phyloP scores from a whole-genome alignment of 2,113 vertebrate species.

The Entomyzon cyanotis region DNA sequence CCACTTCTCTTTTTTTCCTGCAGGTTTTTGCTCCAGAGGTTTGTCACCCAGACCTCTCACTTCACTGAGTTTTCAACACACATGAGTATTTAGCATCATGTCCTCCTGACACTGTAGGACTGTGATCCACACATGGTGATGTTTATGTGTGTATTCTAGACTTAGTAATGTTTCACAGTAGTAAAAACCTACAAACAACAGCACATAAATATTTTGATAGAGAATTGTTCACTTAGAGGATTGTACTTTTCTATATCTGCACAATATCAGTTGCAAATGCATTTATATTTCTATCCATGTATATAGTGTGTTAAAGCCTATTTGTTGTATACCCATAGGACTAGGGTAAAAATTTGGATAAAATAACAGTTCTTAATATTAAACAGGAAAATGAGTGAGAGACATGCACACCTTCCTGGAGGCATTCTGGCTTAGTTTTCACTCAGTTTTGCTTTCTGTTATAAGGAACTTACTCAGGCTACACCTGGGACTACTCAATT shows the following conservation, averaged over 20 bases:
- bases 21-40: not conserved
- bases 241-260: not conserved
- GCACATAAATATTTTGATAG: not conserved
- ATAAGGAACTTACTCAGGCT: not conserved
- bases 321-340: not conserved
- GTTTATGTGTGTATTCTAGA: not conserved
- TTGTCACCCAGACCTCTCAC: not conserved
- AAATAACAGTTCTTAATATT: not conserved
- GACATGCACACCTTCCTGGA: not conserved
- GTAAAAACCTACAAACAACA: not conserved
- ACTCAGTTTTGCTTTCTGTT: not conserved
- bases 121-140: no score
- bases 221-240: not conserved
- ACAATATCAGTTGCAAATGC: not conserved
- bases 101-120: not conserved
- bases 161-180: not conserved
- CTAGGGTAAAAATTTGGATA: not conserved
- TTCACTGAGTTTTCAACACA: not conserved
- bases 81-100: not conserved
- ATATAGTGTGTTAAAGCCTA: not conserved
- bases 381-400: not conserved
- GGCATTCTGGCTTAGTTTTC: not conserved
- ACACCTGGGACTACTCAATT: not conserved
- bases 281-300: not conserved
- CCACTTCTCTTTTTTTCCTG: not conserved